phyloP scores from a whole-genome alignment of 1,140 invertebrate species.

The Pachyrhynchus sulphureomaculatus region DNA sequence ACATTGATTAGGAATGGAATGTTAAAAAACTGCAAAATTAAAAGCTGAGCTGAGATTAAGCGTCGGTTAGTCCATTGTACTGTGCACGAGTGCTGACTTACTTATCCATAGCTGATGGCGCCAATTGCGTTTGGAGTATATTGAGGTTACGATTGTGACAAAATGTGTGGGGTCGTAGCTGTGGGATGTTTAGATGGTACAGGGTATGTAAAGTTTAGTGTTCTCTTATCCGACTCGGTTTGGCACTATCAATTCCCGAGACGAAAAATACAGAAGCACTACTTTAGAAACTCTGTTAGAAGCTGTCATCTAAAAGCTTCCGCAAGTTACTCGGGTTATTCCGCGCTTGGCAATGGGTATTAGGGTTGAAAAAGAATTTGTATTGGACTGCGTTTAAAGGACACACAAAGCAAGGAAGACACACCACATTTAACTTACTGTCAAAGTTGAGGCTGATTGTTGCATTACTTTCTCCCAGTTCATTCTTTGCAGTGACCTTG shows the following conservation, averaged over 20 bases:
- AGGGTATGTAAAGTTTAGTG: background rate
- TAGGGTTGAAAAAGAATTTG: conserved; percentile 14
- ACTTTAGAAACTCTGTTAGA: conserved; percentile 27
- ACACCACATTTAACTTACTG: conserved; percentile 72
- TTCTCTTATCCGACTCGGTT: background rate
- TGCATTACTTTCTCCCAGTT: conserved; percentile 93
- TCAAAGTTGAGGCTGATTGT: conserved; percentile 97
- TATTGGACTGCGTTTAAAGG: conserved; percentile 20
- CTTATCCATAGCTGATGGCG: conserved; percentile 40
- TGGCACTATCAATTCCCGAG: background rate
- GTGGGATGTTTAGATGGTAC: background rate
- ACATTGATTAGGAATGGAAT: conserved; percentile 49
- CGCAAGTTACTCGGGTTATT: conserved; percentile 16
- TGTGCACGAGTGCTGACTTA: conserved; percentile 52
- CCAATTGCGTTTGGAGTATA: conserved; percentile 28
- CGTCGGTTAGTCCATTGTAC: conserved; percentile 52
- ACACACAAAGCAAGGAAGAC: conserved; percentile 42
- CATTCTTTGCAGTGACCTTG: conserved; percentile 94
- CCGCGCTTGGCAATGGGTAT: conserved; percentile 23
- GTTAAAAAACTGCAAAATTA: conserved; percentile 51
- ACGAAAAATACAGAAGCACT: conserved; percentile 11
- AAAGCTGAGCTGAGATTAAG: conserved; percentile 54
- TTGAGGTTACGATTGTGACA: conserved; percentile 8
- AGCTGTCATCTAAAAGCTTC: conserved; percentile 26
- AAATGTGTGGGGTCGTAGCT: conserved; percentile 7